These are phyloP conservation scores for Phania funesta DNA, from an alignment of 2,888 invertebrate genomes.

Conservation along the genomic window DNA sequence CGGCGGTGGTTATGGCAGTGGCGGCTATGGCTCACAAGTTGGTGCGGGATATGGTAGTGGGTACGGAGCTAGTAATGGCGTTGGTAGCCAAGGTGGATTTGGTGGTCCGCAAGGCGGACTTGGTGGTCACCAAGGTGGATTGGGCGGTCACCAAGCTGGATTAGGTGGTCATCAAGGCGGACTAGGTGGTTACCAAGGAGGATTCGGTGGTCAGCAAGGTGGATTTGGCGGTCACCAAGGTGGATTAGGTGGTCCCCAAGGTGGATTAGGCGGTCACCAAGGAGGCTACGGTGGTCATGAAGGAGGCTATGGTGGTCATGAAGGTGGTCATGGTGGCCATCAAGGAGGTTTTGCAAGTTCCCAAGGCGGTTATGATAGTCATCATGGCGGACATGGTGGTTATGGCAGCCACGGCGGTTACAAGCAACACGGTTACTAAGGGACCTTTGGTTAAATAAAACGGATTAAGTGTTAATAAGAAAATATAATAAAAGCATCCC, in stretches of 20 bases:
- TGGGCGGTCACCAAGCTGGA: slow-evolving; percentile 2
- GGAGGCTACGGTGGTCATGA: neutral
- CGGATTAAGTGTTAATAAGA: neutral
- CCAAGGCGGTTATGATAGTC: neutral
- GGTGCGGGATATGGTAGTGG: slow-evolving; percentile 22
- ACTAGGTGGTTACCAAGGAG: slow-evolving; percentile 37
- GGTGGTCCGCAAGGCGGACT: slow-evolving; percentile 37
- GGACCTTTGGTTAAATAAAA: neutral
- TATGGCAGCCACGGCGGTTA: neutral
- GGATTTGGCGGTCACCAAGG: slow-evolving; percentile 14
- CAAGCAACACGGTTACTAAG: neutral
- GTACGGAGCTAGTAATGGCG: slow-evolving; percentile 18
- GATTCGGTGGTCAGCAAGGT: slow-evolving; percentile 35
- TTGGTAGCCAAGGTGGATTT: neutral
- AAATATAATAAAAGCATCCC: neutral
- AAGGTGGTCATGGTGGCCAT: slow-evolving; percentile 1
- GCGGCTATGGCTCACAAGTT: neutral
- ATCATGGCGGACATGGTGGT: neutral
- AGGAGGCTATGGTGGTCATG: slow-evolving; percentile 2
- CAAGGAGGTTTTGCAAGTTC: neutral
- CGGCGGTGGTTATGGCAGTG: neutral
- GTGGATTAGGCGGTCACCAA: slow-evolving; percentile 32
- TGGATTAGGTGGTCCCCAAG: slow-evolving; percentile 28
- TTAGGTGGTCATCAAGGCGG: slow-evolving; percentile 19
- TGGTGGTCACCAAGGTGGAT: slow-evolving; percentile 44